Conservation (phyloP, 1,140 invertebrate genomes). For the Coenobita brevimanus region DNA sequence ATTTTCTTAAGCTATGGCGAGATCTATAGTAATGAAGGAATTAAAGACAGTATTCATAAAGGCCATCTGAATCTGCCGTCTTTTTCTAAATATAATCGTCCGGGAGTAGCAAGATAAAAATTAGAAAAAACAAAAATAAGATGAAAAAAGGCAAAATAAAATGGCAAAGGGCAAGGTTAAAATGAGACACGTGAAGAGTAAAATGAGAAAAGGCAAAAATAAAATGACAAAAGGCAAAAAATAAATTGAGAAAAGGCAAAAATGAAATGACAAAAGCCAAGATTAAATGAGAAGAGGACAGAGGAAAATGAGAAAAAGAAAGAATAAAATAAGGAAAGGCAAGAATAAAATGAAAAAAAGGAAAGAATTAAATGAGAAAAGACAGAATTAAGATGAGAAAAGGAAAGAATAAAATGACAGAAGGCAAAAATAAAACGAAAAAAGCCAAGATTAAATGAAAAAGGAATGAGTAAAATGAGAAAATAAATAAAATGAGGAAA, state of each 20-base stretch:
- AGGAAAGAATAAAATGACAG: background rate
- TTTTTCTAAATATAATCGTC: too few species aligned
- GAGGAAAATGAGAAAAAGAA: background rate
- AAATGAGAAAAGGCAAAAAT: background rate
- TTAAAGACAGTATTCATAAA: too few species aligned
- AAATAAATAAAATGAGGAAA: background rate
- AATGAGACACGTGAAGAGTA: background rate
- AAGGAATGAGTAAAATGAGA: background rate
- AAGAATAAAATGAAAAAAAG: background rate
- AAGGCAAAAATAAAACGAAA: background rate
- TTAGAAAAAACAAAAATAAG: too few species aligned
- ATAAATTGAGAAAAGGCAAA: too few species aligned
- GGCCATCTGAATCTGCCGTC: too few species aligned
- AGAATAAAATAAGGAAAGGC: background rate
- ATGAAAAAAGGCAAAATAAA: too few species aligned
- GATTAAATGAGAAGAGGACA: too few species aligned
- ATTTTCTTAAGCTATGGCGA: too few species aligned
- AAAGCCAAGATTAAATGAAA: background rate
- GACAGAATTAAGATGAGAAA: background rate
- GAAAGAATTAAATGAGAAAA: background rate
- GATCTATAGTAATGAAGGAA: too few species aligned
- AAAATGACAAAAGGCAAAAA: background rate
- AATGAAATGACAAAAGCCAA: too few species aligned
- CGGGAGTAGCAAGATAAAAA: too few species aligned
- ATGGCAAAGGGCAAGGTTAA: background rate